Evolutionary conservation across 2,113 vertebrate genomes (phyloP), one percentile per base, ranked within the genome.

Genomic region (Glaucomys volans): DNA sequence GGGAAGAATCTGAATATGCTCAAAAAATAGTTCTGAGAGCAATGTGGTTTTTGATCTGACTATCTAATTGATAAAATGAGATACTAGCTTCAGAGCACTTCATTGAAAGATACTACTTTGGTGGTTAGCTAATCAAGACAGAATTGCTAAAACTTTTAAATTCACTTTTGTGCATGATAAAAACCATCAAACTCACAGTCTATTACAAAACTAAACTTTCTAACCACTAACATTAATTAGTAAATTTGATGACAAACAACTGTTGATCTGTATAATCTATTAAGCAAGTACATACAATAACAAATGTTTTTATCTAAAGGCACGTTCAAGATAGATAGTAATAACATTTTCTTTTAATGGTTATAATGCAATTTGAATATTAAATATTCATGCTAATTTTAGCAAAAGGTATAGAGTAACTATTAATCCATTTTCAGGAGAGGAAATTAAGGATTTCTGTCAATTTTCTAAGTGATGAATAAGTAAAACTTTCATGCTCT

Each of bases 1-100:
- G 47, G 28, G 82, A 87, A 8, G 30, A 87, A 71, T 72, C 64
- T 75, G 42, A 82, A 42, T 42, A 32, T 26, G 4, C 13, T 76
- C 30, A 71, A 59, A 91, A 57, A 93, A n/a, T 57, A 83, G 2
- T 40, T 80, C 17, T 52, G 50, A 76, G 37, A 92, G 42, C 44
- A 76, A 18, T 52, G 75, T 90, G 35, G 75, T 87, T 96, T 30
- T 87, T 96, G 32, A 94, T 96, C 18, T 90, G 32, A 82, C 77
- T 88, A 18, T 88, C 16, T 93, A 76, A 90, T 22, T 94, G 76
- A 90, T 77, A 92, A 90, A 92, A 59, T 37, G 26, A 92, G 32
- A 81, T 30, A 37, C 8, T 26, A 59, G 20, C 6, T 80, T 75
- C 50, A 87, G 81, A 79, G 44, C 4, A 47, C 10, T 66, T 95